phyloP scores from a whole-genome alignment of 2,888 invertebrate species.

The Yponomeuta sedellus region DNA sequence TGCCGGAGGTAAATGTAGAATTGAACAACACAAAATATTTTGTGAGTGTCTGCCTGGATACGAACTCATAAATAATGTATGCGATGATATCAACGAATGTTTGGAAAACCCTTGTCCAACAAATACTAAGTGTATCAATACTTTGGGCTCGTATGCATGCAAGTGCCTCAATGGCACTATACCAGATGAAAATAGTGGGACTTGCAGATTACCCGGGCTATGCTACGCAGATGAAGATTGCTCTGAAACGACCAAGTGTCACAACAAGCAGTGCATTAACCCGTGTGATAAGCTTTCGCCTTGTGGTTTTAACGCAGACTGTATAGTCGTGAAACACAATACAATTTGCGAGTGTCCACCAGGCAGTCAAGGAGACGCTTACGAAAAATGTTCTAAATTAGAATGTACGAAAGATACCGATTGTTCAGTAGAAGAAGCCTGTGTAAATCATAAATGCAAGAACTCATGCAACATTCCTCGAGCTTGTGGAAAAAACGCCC shows the following conservation, averaged over 20 bases:
- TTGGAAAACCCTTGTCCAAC: slow-evolving; percentile 84
- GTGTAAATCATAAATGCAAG: slow-evolving; percentile 86
- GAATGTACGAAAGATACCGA: slow-evolving; percentile 89
- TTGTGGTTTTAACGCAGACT: slow-evolving; percentile 87
- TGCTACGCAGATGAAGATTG: slow-evolving; percentile 88
- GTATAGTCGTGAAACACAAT: slow-evolving; percentile 81
- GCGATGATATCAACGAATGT: slow-evolving; percentile 90
- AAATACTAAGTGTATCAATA: slow-evolving; percentile 86
- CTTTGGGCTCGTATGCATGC: slow-evolving; percentile 86
- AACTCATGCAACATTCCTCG: slow-evolving; percentile 88
- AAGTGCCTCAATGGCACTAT: slow-evolving; percentile 86
- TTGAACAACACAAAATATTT: slow-evolving; percentile 81
- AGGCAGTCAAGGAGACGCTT: slow-evolving; percentile 86
- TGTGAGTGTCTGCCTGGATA: slow-evolving; percentile 88
- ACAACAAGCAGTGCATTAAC: slow-evolving; percentile 84
- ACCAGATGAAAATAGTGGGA: slow-evolving; percentile 82
- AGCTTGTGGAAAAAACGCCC: slow-evolving; percentile 88
- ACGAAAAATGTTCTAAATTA: slow-evolving; percentile 81
- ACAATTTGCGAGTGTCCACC: slow-evolving; percentile 85
- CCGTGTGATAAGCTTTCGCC: slow-evolving; percentile 81
- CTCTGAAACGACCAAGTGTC: slow-evolving; percentile 84
- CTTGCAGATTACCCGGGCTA: slow-evolving; percentile 89
- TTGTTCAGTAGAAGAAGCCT: slow-evolving; percentile 82
- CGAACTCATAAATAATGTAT: slow-evolving; percentile 78
- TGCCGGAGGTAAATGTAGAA: slow-evolving; percentile 87